phyloP scores from a whole-genome alignment of 1,140 invertebrate genomes.

The Ridgeia piscesae region DNA sequence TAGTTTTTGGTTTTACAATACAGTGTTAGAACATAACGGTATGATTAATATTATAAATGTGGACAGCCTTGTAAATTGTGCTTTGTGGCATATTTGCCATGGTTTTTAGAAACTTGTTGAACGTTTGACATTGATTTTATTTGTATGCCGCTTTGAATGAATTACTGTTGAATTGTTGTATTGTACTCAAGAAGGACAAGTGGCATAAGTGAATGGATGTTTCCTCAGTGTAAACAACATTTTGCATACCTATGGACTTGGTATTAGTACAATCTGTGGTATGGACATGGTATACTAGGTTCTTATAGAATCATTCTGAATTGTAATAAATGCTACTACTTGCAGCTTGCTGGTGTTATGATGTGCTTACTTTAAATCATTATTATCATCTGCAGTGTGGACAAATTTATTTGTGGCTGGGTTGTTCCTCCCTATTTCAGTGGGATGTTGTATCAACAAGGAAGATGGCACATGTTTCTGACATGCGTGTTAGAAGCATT shows the following conservation, averaged over 20 bases:
- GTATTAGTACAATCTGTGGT: not conserved
- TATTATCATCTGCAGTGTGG: not conserved
- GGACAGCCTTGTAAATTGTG: not conserved
- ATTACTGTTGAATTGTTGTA: not conserved
- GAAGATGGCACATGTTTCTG: no score
- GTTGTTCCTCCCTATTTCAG: no score
- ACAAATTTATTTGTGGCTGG: no score
- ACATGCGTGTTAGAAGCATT: no score
- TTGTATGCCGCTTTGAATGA: not conserved
- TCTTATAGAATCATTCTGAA: not conserved
- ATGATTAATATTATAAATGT: not conserved
- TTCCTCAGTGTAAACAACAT: not conserved
- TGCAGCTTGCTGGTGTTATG: not conserved
- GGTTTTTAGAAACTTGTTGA: no score
- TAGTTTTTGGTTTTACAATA: not conserved
- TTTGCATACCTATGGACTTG: not conserved
- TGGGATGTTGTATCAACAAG: no score
- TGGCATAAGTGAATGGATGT: not conserved
- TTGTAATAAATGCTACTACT: not conserved
- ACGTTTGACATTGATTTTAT: not conserved
- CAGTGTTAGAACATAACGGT: not conserved
- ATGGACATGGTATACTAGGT: not conserved
- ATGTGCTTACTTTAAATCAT: not conserved
- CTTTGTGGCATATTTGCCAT: no score
- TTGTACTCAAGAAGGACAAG: not conserved